Percentiles rank a stretch among this genome's conserved stretches.
Evolutionary conservation across 2,888 invertebrate genomes (phyloP).

Genomic region (Melinaea marsaeus): DNA sequence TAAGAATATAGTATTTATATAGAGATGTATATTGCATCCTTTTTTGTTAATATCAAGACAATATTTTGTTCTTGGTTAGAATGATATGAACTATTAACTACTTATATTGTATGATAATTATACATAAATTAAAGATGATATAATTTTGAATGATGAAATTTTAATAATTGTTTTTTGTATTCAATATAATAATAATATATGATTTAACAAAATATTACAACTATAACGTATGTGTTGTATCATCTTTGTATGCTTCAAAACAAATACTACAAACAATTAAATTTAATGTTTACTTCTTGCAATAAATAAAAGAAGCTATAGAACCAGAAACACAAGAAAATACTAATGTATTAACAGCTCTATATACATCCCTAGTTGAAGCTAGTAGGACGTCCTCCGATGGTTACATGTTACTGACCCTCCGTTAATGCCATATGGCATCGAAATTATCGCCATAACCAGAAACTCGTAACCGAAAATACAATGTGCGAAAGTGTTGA

Average conservation of each 20-base stretch:
- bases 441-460: slow-evolving; percentile 56
- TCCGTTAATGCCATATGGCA: slow-evolving; percentile 71
- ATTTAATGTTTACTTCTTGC: neutral
- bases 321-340: neutral
- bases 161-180: no score
- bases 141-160: no score
- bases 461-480: slow-evolving; percentile 42
- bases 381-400: slow-evolving; percentile 67
- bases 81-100: no score
- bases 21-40: slow-evolving; percentile 39
- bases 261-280: neutral
- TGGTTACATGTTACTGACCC: slow-evolving; percentile 71
- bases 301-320: no score
- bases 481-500: slow-evolving; percentile 32
- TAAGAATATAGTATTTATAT: slow-evolving; percentile 46
- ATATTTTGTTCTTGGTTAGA: no score
- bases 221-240: no score
- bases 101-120: no score
- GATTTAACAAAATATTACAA: no score
- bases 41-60: neutral
- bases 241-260: no score
- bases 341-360: slow-evolving; percentile 44
- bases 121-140: no score
- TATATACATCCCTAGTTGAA: slow-evolving; percentile 50
- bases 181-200: no score